Percentiles rank a stretch among this genome's conserved stretches.
Evolutionary conservation across 1,140 invertebrate species (phyloP).

Genomic region (Apolygus lucorum): DNA sequence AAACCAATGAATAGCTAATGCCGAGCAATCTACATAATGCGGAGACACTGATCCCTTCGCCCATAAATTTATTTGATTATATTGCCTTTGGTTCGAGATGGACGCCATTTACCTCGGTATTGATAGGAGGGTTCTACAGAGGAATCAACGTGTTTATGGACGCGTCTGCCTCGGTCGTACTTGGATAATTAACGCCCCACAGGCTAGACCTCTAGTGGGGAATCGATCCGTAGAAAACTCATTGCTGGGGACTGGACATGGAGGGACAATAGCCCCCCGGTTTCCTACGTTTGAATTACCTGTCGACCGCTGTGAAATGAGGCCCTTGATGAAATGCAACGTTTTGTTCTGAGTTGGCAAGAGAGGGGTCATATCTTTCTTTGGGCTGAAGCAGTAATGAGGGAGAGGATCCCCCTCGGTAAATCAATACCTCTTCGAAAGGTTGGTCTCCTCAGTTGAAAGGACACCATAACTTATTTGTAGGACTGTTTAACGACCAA

Average conservation of each 20-base stretch:
- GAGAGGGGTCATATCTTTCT: neutral
- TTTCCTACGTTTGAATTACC: neutral
- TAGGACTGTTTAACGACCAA: no score
- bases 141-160: neutral
- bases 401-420: neutral
- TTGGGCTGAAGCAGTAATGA: neutral
- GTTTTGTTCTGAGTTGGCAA: neutral
- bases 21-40: neutral
- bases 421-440: neutral
- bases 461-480: no score
- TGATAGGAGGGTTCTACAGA: no score
- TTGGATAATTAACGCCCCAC: no score
- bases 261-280: neutral
- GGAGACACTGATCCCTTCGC: neutral
- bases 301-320: neutral
- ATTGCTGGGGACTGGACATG: neutral
- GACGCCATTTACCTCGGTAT: neutral
- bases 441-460: neutral
- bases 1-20: neutral
- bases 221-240: neutral
- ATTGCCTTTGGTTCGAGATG: neutral
- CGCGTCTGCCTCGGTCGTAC: no score
- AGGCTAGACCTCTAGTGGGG: no score
- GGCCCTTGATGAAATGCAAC: neutral
- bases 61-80: neutral